Evolutionary conservation across 2,888 invertebrate species (phyloP).

Genomic region (Noctua fimbriata): DNA sequence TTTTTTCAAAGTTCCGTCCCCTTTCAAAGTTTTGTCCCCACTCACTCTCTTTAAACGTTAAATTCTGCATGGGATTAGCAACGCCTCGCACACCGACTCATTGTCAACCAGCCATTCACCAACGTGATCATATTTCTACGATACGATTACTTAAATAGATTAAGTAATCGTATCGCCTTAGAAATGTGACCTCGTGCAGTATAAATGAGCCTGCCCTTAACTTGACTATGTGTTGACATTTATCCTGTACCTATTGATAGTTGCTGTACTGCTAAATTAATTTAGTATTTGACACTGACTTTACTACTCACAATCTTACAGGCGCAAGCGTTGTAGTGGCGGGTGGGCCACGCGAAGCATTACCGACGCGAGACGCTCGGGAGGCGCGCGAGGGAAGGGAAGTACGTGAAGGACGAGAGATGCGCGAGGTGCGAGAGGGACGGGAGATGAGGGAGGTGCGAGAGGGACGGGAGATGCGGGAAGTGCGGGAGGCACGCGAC

Average conservation of each 20-base stretch:
- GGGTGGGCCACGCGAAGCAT: conserved; percentile 40
- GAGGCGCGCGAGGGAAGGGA: conserved; percentile 51
- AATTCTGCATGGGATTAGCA: neutral
- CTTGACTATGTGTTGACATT: neutral
- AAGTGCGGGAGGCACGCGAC: conserved; percentile 71
- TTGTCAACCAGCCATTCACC: neutral
- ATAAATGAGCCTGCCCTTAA: neutral
- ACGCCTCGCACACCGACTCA: neutral
- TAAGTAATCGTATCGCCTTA: neutral
- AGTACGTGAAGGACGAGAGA: conserved; percentile 70
- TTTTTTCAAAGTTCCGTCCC: too few species aligned
- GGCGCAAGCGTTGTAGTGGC: conserved; percentile 49
- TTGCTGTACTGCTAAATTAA: neutral
- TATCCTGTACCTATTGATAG: neutral
- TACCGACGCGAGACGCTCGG: conserved; percentile 27
- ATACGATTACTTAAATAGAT: too few species aligned
- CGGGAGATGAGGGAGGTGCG: conserved; percentile 66
- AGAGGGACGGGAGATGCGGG: conserved; percentile 72
- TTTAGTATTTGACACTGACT: neutral
- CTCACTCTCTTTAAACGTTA: neutral
- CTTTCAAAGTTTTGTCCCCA: neutral
- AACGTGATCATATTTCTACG: too few species aligned
- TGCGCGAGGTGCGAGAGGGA: conserved; percentile 64
- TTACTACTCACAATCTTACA: conserved; percentile 13
- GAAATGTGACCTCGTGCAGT: neutral